Base-by-base conservation (phyloP, 2,113 vertebrate genomes). In the Pyrgilauda ruficollis region DNA sequence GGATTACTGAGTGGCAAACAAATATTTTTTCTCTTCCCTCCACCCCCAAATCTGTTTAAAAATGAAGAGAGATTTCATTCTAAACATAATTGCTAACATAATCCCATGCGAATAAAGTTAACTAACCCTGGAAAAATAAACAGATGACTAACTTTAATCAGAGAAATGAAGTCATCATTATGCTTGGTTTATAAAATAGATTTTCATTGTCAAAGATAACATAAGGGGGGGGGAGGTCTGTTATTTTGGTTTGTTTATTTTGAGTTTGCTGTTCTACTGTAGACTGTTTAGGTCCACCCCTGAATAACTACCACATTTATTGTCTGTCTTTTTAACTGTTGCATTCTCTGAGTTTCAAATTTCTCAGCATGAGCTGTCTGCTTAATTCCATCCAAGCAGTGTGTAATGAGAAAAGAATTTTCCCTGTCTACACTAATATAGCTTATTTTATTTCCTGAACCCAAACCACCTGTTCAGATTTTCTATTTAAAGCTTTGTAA, bases 161-260 rank as follows among this genome's bases (percentile, higher is more conserved):
- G 97, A 98, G 98, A 98, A 98, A 99, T 98, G 98, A 98, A 99
- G 98, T 99, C 98, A 98, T 99, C 98, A 98, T 97, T 98, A 98
- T 98, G 97, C 97, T 98, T 97, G 97, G 97, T 98, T 98, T 98
- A 98, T 98, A 98, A 99, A 98, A 98, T 82, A 89, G 95, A 67
- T 94, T 97, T 96, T 77, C 94, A 96, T 79, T 96, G 87, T 95
- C 84, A 91, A 89, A 75, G 94, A 91, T 87, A 94, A 84, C 93
- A 83, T 86, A 93, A 11, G 6, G 19, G 7, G 2, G 2, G 30
- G 24, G 20, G n/a, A 14, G 15, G 10, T 80, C 68, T 85, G 39
- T 63, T 94, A 66, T 88, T 86, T 89, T 75, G 52, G 76, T 85
- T 93, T 82, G 87, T 83, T 95, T 96, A 78, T 94, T 95, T 82